These are phyloP conservation scores for Napeogenes inachia DNA, from an alignment of 2,888 invertebrate species.

Conservation along the genomic window DNA sequence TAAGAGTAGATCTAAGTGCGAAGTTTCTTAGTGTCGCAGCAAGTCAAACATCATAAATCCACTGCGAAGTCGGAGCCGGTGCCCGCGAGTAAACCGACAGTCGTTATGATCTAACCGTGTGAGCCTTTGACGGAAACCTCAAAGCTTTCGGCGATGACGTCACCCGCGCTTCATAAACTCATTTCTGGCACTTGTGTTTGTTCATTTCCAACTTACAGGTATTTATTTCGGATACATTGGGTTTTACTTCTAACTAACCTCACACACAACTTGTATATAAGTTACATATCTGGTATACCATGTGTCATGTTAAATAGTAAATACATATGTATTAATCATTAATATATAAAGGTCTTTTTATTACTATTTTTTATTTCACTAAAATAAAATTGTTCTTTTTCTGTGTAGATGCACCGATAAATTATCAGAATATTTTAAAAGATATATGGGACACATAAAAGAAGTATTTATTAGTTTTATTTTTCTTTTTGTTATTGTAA, in stretches of 20 bases:
- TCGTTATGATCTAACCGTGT: conserved; percentile 45
- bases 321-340: too few species aligned
- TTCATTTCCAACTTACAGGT: conserved; percentile 32
- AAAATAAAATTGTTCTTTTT: too few species aligned
- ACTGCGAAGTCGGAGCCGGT: conserved; percentile 39
- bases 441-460: too few species aligned
- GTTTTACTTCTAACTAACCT: not conserved
- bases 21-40: conserved; percentile 35
- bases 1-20: conserved; percentile 30
- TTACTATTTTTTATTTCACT: too few species aligned
- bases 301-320: too few species aligned
- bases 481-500: too few species aligned
- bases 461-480: too few species aligned
- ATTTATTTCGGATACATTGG: conserved; percentile 18
- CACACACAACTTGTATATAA: too few species aligned
- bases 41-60: conserved; percentile 62
- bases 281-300: too few species aligned
- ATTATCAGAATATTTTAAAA: too few species aligned
- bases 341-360: too few species aligned
- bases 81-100: conserved; percentile 46
- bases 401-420: too few species aligned
- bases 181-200: conserved; percentile 34
- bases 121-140: conserved; percentile 38
- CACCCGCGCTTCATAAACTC: conserved; percentile 33
- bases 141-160: conserved; percentile 33